A percentile compares a stretch with the other conserved stretches of the same genome.
These are phyloP conservation scores for Narcine bancroftii DNA, from an alignment of 2,113 vertebrate species.

Conservation along the genomic window DNA sequence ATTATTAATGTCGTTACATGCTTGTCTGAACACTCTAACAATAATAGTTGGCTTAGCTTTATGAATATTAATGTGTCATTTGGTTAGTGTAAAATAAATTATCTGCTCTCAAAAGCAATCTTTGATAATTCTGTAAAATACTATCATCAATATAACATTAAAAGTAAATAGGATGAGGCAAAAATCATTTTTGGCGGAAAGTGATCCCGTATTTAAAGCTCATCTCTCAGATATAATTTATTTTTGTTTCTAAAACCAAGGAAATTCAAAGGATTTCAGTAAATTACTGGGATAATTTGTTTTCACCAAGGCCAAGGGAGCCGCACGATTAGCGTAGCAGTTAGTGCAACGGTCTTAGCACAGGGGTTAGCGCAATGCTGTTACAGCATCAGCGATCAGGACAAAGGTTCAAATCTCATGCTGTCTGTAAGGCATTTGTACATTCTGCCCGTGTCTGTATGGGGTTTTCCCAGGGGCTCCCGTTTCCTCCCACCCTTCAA, in stretches of 20 bases:
- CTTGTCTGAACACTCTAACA: constrained; percentile 34
- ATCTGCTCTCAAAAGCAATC: constrained; percentile 31
- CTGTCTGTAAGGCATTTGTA: no score
- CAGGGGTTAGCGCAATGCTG: no score
- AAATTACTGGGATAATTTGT: not conserved
- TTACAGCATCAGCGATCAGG: no score
- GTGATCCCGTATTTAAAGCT: constrained; percentile 12
- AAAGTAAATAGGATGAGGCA: constrained; percentile 32
- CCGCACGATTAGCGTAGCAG: no score
- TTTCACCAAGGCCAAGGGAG: no score
- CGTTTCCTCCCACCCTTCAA: no score
- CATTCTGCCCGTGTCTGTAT: no score
- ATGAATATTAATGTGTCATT: constrained; percentile 33
- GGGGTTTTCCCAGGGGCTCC: no score
- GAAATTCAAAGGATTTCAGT: not conserved
- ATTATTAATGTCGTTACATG: constrained; percentile 35
- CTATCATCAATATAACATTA: constrained; percentile 29
- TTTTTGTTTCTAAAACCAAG: not conserved
- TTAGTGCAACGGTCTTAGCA: no score
- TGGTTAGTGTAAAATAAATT: constrained; percentile 34
- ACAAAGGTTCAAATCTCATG: no score
- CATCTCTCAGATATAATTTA: not conserved
- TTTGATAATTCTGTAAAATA: constrained; percentile 33
- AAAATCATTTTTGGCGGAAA: constrained; percentile 11
- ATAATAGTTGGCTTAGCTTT: constrained; percentile 35